Base-by-base conservation (phyloP, 1,140 invertebrate genomes). In the Neuroterus valhalla region DNA sequence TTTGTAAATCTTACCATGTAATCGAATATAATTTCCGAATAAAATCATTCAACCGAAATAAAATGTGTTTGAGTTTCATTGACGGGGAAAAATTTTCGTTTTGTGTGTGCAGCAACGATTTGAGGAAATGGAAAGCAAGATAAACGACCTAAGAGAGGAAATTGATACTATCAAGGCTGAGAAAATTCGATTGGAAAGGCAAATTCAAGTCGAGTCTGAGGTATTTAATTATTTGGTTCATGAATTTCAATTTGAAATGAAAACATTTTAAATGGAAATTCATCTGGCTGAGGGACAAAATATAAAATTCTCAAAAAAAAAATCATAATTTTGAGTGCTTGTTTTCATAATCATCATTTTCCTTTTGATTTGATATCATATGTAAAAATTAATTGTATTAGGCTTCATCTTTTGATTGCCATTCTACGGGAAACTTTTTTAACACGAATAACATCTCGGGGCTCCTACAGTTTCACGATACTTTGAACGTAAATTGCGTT, bases 91-190 rank as follows among this genome's bases (percentile, higher is more conserved):
- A 84, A 82, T 70, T 79, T 87, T 82, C 82, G 68, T 81, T 83
- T 38, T 86, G 72, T 89, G 67, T 83, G 76, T 84, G 80, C 84
- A 89, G 88, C 88, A 85, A 85, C 88, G 87, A 73, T 90, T 90
- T 71, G 88, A 89, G 74, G 87, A 89, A 77, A 89, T 89, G 88
- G 89, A 90, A 85, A 82, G 76, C 68, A 88, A 89, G 75, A 88
- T 90, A 66, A 86, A 87, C 72, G 86, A 90, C 76, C 85, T 90
- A 2, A 82, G 86, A 45, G 82, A 83, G 62, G 81, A 89, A 84
- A 85, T 90, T 46, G 87, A 87, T 52, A 81, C 76, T 43, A 85
- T 89, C 69, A 89, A 88, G 72, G 83, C 87, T 23, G 88, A 89
- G 70, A 89, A 89, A 71, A 82, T 71, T 82, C 77, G 81, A 21